A percentile compares a stretch with the other conserved stretches of the same genome.
These are phyloP conservation scores for Silurus meridionalis DNA, from an alignment of 2,113 vertebrate species.

Conservation along the genomic window DNA sequence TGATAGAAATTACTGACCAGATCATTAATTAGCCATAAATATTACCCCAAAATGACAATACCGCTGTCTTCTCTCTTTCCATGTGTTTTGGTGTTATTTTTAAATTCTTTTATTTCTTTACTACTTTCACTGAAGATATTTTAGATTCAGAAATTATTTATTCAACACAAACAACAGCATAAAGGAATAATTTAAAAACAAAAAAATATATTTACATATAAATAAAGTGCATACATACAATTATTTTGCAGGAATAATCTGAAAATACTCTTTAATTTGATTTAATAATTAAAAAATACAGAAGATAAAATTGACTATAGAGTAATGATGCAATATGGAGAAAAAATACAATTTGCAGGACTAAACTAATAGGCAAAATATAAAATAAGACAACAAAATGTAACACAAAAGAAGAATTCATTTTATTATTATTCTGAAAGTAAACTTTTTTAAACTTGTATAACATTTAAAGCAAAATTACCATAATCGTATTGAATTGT, in stretches of 20 bases:
- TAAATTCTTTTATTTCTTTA: background rate
- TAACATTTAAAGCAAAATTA: background rate
- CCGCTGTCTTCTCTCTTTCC: background rate
- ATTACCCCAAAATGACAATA: background rate
- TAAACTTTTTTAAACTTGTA: background rate
- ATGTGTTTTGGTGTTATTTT: background rate
- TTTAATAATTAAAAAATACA: no score
- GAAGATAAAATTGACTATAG: no score
- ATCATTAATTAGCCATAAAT: background rate
- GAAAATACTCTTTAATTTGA: background rate
- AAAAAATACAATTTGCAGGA: background rate
- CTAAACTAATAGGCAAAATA: no score
- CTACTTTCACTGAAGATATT: background rate
- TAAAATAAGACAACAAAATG: background rate
- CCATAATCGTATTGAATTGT: background rate
- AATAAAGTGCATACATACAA: background rate
- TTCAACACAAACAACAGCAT: background rate
- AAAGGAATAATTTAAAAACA: background rate
- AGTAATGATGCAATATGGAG: no score
- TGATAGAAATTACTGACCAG: background rate
- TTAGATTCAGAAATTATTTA: background rate
- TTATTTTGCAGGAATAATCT: background rate
- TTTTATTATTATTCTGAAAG: background rate
- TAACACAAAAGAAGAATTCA: background rate
- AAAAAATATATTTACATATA: background rate